Percentiles rank a stretch among this genome's conserved stretches.
These are phyloP conservation scores for Pontoporia blainvillei DNA, from an alignment of 2,113 vertebrate species.

Conservation along the genomic window DNA sequence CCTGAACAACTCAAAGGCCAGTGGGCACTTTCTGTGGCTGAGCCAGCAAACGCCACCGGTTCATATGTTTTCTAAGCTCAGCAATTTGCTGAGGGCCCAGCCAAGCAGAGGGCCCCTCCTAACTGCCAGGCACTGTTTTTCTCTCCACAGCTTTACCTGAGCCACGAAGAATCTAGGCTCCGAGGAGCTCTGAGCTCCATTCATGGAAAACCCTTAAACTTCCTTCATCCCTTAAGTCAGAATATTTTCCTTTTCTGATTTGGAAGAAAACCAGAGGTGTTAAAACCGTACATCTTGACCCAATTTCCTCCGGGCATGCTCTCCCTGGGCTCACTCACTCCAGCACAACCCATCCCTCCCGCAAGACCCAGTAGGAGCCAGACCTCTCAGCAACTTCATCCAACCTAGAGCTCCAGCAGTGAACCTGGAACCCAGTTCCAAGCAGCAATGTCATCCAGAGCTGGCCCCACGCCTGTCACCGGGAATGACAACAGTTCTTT, in stretches of 20 bases:
- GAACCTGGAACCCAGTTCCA: neutral
- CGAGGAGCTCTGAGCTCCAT: neutral
- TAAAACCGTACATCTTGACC: slow-evolving; percentile 69
- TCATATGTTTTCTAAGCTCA: neutral
- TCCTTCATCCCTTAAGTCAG: slow-evolving; percentile 28
- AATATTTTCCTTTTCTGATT: slow-evolving; percentile 49
- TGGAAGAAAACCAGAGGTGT: slow-evolving; percentile 67
- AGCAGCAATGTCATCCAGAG: neutral
- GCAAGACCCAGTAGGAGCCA: slow-evolving; percentile 43
- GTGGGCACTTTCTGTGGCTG: neutral
- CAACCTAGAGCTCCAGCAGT: neutral
- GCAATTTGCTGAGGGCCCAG: neutral
- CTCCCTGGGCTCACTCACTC: slow-evolving; percentile 32
- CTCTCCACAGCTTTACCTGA: neutral
- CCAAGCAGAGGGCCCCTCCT: neutral
- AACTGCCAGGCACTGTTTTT: neutral
- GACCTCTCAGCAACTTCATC: neutral
- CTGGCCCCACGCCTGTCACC: slow-evolving; percentile 40
- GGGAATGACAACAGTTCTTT: slow-evolving; percentile 13
- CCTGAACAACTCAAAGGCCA: neutral
- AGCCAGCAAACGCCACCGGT: neutral
- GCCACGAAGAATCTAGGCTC: neutral
- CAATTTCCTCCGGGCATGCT: slow-evolving; percentile 66
- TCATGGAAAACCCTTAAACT: slow-evolving; percentile 34
- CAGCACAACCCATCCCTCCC: neutral